These are phyloP conservation scores for Puntigrus tetrazona DNA, from an alignment of 2,113 vertebrate species.

Conservation along the genomic window DNA sequence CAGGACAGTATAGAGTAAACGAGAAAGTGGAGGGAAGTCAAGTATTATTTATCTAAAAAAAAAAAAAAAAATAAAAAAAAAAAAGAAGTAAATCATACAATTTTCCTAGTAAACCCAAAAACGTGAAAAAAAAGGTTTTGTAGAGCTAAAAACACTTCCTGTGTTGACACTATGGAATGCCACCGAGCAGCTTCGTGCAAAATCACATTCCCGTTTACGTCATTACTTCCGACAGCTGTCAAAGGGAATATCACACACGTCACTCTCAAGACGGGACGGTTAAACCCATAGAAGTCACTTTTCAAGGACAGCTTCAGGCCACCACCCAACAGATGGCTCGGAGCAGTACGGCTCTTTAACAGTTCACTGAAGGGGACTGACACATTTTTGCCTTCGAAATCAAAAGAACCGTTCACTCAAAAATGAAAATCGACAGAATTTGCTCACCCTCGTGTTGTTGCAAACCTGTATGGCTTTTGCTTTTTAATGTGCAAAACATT, in stretches of 20 bases:
- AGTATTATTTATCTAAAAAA: neutral
- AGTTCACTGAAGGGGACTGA: neutral
- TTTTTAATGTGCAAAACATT: neutral
- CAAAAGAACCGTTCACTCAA: neutral
- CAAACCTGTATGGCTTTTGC: neutral
- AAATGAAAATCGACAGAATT: neutral
- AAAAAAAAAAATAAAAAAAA: too few relatives aligned
- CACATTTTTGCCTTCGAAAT: neutral
- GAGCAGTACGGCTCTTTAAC: neutral
- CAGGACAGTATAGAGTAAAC: neutral
- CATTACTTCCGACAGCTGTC: slow-evolving; percentile 16
- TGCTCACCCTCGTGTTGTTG: neutral
- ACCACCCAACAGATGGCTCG: slow-evolving; percentile 24
- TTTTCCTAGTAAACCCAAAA: neutral
- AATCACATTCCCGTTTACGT: neutral
- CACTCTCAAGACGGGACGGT: neutral
- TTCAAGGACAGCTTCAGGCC: slow-evolving; percentile 6
- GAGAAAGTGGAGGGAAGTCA: neutral
- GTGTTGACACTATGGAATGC: neutral
- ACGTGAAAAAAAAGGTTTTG: neutral
- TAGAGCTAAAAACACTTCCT: neutral
- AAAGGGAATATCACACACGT: neutral
- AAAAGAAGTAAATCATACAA: too few relatives aligned
- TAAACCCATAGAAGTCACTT: neutral
- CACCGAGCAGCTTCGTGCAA: neutral